Percentiles rank a stretch among this genome's conserved stretches.
phyloP scores from a whole-genome alignment of 2,113 vertebrate genomes.

The Notarius lentiginosus region DNA sequence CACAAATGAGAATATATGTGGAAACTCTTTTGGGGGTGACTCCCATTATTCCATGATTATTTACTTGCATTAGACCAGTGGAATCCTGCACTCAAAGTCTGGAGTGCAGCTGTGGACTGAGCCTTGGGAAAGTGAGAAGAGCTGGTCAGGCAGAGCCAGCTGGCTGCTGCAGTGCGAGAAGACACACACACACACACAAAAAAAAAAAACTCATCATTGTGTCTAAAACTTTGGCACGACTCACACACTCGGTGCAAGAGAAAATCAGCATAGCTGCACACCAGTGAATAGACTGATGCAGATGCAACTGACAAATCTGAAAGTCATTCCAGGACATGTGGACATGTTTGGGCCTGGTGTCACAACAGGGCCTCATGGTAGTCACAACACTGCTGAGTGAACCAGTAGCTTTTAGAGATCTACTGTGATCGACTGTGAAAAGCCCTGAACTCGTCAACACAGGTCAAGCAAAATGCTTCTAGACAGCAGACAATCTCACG shows the following conservation, averaged over 20 bases:
- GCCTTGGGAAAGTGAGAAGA: slow-evolving; percentile 29
- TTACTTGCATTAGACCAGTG: slow-evolving; percentile 16
- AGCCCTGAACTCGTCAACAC: not conserved
- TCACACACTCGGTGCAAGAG: not conserved
- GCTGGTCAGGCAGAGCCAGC: slow-evolving; percentile 42
- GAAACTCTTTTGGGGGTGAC: not conserved
- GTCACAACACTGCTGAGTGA: slow-evolving; percentile 26
- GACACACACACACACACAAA: slow-evolving; percentile 8
- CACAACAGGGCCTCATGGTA: slow-evolving; percentile 11
- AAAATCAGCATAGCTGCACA: slow-evolving; percentile 11
- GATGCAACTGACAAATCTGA: slow-evolving; percentile 8
- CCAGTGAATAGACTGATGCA: slow-evolving; percentile 11
- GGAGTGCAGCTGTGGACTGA: slow-evolving; percentile 42
- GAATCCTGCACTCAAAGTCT: slow-evolving; percentile 24
- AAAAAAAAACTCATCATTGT: not conserved
- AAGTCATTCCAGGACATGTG: slow-evolving; percentile 30
- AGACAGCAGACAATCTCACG: not conserved
- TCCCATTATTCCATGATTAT: not conserved
- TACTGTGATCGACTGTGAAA: not conserved
- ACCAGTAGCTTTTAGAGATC: slow-evolving; percentile 9
- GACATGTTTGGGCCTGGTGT: slow-evolving; percentile 26
- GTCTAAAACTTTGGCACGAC: not conserved
- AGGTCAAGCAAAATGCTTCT: not conserved
- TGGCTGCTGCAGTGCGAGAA: slow-evolving; percentile 38
- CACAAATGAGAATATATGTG: not conserved